Evolutionary conservation across 2,888 invertebrate genomes (phyloP).

Genomic region (Petrolisthes manimaculis): DNA sequence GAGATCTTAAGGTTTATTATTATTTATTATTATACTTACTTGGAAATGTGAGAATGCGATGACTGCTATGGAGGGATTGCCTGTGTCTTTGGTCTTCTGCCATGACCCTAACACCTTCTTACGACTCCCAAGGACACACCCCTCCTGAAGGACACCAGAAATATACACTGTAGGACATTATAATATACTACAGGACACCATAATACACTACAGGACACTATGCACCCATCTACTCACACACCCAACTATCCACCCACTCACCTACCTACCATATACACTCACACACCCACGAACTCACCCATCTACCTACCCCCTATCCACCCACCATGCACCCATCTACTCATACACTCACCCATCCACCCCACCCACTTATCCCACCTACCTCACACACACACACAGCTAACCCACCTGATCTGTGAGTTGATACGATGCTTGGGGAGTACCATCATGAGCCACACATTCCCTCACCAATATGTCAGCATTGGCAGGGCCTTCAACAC

Average conservation of each 20-base stretch:
- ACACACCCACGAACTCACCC: conserved; percentile 77
- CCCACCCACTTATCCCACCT: not conserved
- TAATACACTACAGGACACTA: not conserved
- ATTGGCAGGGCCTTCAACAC: conserved; percentile 83
- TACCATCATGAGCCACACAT: conserved; percentile 81
- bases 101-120: conserved; percentile 85
- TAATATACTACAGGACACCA: no score
- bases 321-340: not conserved
- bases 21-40: no score
- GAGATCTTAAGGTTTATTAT: no score
- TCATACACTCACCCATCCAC: not conserved
- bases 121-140: conserved; percentile 79
- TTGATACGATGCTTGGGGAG: conserved; percentile 77
- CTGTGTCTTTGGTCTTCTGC: conserved; percentile 83
- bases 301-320: not conserved
- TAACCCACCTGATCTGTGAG: conserved; percentile 76
- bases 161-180: not conserved
- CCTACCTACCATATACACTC: conserved; percentile 71
- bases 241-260: not conserved
- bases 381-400: not conserved
- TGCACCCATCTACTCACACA: not conserved
- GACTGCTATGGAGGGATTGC: conserved; percentile 80
- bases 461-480: conserved; percentile 84
- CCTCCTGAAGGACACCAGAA: conserved; percentile 68
- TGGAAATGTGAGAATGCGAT: conserved; percentile 84